These are phyloP conservation scores for Therioaphis trifolii DNA, from an alignment of 2,888 invertebrate genomes.

Conservation along the genomic window DNA sequence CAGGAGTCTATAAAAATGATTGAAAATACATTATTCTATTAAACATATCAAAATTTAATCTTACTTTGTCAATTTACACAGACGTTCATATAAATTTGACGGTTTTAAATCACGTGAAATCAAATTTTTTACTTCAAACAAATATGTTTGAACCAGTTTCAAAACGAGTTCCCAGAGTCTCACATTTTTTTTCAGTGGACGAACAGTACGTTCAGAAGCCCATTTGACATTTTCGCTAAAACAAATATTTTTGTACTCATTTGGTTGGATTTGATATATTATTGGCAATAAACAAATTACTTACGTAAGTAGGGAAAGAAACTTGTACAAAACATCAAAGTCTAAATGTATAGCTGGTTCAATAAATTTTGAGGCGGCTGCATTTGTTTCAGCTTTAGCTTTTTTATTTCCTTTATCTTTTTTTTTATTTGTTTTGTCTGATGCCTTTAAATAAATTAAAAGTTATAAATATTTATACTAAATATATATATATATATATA, in stretches of 20 bases:
- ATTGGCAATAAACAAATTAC: not conserved
- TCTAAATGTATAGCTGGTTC: conserved; percentile 46
- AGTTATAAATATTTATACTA: too few relatives aligned
- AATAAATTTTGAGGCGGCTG: conserved; percentile 7
- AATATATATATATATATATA: too few relatives aligned
- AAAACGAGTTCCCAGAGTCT: conserved; percentile 55
- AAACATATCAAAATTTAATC: not conserved
- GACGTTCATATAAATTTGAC: conserved; percentile 30
- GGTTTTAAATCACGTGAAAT: conserved; percentile 37
- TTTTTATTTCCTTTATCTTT: conserved; percentile 68
- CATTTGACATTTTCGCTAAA: conserved; percentile 34
- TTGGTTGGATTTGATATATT: too few relatives aligned
- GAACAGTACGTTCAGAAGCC: conserved; percentile 4
- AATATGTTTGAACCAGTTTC: conserved; percentile 38
- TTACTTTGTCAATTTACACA: conserved; percentile 54
- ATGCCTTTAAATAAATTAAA: too few relatives aligned
- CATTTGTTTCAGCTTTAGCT: conserved; percentile 65
- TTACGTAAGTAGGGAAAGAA: conserved; percentile 54
- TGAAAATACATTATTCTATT: too few relatives aligned
- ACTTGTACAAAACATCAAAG: conserved; percentile 43
- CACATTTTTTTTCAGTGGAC: conserved; percentile 29
- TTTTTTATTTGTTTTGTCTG: conserved; percentile 70
- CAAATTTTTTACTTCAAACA: conserved; percentile 31
- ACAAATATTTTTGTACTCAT: too few relatives aligned
- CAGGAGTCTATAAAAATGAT: conserved; percentile 48